A percentile compares a stretch with the other conserved stretches of the same genome.
Conservation (phyloP, 2,797 vertebrate genomes). For the Labeo calbasu region DNA sequence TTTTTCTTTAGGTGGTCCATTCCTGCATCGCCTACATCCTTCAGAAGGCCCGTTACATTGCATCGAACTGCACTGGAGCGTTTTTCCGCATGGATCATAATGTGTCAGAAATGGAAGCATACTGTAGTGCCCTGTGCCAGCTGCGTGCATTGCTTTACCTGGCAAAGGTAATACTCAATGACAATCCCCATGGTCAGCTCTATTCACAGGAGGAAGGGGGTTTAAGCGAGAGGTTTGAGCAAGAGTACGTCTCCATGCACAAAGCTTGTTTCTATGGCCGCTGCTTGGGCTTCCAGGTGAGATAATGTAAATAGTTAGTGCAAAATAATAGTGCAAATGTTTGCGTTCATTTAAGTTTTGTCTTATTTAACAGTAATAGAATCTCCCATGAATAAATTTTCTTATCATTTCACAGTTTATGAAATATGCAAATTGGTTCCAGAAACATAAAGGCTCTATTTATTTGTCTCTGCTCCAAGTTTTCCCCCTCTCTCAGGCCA, state of each 20-base stretch:
- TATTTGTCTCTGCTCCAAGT: slow-evolving; percentile 65
- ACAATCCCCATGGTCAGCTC: slow-evolving; percentile 79
- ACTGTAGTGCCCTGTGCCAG: slow-evolving; percentile 85
- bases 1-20: slow-evolving; percentile 73
- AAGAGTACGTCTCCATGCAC: slow-evolving; percentile 88
- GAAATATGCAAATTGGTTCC: not conserved
- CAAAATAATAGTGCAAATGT: too few relatives aligned
- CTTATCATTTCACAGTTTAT: not conserved
- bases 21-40: slow-evolving; percentile 85
- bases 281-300: slow-evolving; percentile 91
- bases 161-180: slow-evolving; percentile 80
- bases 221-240: slow-evolving; percentile 79
- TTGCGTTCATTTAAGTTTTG: not conserved
- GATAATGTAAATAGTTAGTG: slow-evolving; percentile 16
- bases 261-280: slow-evolving; percentile 93
- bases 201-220: slow-evolving; percentile 76
- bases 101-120: slow-evolving; percentile 84
- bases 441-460: not conserved
- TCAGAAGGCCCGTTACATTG: slow-evolving; percentile 85
- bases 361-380: not conserved
- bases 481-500: slow-evolving; percentile 75
- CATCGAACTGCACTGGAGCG: slow-evolving; percentile 76
- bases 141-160: slow-evolving; percentile 86
- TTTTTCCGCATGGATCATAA: slow-evolving; percentile 90
- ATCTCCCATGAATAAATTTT: not conserved